These are phyloP conservation scores for Cyanistes caeruleus DNA, from an alignment of 2,113 vertebrate species.

Conservation along the genomic window DNA sequence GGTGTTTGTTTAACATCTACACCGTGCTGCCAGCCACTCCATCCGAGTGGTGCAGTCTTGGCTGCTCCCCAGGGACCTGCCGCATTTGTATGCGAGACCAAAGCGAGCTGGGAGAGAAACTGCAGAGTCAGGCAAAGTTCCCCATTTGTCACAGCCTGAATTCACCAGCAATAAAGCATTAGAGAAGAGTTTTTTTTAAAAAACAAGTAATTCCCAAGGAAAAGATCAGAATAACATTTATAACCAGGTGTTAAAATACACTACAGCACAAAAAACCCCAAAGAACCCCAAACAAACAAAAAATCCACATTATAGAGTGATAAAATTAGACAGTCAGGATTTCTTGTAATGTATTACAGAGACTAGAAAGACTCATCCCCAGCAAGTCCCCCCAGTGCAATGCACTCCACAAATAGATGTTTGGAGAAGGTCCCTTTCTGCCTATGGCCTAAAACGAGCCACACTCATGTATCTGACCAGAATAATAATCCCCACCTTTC, in stretches of 20 bases:
- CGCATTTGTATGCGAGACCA: conserved; percentile 17
- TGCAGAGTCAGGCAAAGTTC: conserved; percentile 33
- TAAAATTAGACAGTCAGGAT: neutral
- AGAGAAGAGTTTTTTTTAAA: neutral
- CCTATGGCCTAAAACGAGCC: neutral
- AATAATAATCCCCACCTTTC: neutral
- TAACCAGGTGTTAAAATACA: neutral
- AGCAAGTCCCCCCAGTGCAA: neutral
- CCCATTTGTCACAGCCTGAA: neutral
- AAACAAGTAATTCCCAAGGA: neutral
- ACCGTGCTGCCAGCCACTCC: neutral
- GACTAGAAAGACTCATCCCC: neutral
- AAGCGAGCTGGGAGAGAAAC: neutral
- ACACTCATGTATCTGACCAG: rapidly evolving
- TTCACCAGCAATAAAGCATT: neutral
- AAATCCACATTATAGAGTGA: neutral
- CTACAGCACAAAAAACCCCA: neutral
- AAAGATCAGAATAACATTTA: neutral
- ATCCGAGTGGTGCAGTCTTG: conserved; percentile 38
- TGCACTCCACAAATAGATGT: rapidly evolving
- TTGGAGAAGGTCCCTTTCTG: neutral
- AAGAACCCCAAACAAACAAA: no score
- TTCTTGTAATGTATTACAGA: neutral
- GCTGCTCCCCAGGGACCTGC: conserved; percentile 33
- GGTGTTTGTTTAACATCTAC: neutral